Evolutionary conservation across 1,140 invertebrate species (phyloP), one percentile per base, ranked within the genome.

Genomic region (Streblospio benedicti): DNA sequence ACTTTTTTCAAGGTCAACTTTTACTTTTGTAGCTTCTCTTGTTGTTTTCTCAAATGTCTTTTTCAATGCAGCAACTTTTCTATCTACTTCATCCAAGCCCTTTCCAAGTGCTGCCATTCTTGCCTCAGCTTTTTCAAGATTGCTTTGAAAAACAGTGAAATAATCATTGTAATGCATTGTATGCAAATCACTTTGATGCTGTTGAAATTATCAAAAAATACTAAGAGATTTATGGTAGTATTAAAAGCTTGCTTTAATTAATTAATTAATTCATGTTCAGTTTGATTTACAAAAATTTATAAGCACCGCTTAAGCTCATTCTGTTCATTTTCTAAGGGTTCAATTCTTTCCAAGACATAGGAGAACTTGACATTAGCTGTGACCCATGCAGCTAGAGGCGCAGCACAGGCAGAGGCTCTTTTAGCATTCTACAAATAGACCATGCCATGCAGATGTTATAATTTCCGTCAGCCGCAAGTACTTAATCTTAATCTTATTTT

Each of bases 341-440:
- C 85, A 52, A 97, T 93, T 76, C 93, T 92, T 65, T 91, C 86
- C 30, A 96, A 77, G 28, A 97, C 91, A 63, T 86, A 83, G 0
- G 91, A 89, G 75, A 90, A 98, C 66, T 90, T 86, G 0, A 99
- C 85, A 80, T 97, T 97, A 6, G 97, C 96, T 41, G 85, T 84
- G 0, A 99, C 94, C 96, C 96, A 99, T 30, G 87, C 85, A 1
- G 96, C 95, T 32, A 99, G 77, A 1, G 95, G 95, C n/a, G 93
- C 94, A 12, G 93, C 93, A 1, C 93, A 95, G 0, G 87, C 85
- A 0, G 94, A 98, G 0, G 95, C 97, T 68, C 95, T 80, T 74
- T 88, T 91, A 0, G 97, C 95, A 64, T 85, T 81, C 78, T 82
- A 64, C 53, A 72, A n/a, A 64, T n/a, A n/a, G n/a, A n/a, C n/a